Base-by-base conservation (phyloP, 2,888 invertebrate species). In the Masnerella sp. region DNA sequence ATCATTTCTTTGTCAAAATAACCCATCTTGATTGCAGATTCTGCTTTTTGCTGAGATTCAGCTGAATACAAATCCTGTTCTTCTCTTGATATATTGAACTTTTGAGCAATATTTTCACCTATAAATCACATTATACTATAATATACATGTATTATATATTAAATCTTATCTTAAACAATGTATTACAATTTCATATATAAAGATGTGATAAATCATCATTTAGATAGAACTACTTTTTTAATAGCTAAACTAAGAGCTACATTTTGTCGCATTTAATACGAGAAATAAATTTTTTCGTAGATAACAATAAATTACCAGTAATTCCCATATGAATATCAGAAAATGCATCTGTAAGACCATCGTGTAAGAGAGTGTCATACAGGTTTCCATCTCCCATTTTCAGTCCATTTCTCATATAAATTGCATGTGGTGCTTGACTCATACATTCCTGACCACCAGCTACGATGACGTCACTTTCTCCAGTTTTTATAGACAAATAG, bases 391-490 rank as follows among this genome's bases (percentile, higher is more conserved):
- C 86, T 2, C 95, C 95, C 88, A 94, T 89, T 88, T 92, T 94
- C 2, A 90, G 82, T 8, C 93, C 92, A 71, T 87, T 83, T 43
- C 95, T 89, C 73, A 94, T 80, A 77, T 91, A 88, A 22, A 91
- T 88, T 2, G 89, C 89, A 85, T 95, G 95, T 1, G 92, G 93
- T 2, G 94, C 91, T 86, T 90, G 89, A 56, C 93, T 93, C 96
- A 96, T 96, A 79, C 89, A 93, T 87, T 96, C 96, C 88, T 95
- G 95, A 0, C 96, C 96, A 22, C 95, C 95, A 79, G 93, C 93
- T 14, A 96, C 90, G 2, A 94, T 91, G 72, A 95, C 88, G 17
- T 89, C 85, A 1, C 91, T 88, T 80, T 94, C 94, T 3, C 92
- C 93, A 49, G 88, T 85, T 74, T 89, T 89, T 65, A 95, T 92